phyloP scores from a whole-genome alignment of 2,888 invertebrate genomes.

The Unio pictorum region DNA sequence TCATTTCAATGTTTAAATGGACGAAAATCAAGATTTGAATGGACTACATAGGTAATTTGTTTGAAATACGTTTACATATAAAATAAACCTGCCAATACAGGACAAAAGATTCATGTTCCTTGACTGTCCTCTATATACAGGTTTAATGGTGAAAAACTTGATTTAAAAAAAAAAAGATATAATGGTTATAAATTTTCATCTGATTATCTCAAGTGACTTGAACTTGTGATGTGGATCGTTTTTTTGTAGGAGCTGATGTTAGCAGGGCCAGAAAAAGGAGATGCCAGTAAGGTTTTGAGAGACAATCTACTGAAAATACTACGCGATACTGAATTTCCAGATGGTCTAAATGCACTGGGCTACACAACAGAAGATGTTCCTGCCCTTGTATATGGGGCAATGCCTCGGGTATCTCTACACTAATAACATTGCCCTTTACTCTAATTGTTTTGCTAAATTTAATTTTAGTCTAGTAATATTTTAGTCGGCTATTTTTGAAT shows the following conservation, averaged over 20 bases:
- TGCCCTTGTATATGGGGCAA: conserved; percentile 83
- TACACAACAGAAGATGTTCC: conserved; percentile 83
- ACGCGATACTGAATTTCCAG: conserved; percentile 85
- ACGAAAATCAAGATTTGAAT: too few relatives aligned
- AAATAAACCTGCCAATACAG: too few relatives aligned
- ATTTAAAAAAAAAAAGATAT: too few relatives aligned
- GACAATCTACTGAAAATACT: conserved; percentile 85
- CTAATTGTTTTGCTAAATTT: neutral
- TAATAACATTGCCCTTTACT: neutral
- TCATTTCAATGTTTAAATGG: too few relatives aligned
- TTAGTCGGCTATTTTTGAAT: neutral
- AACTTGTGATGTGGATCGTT: neutral
- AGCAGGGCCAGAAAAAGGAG: conserved; percentile 77
- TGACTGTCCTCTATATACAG: too few relatives aligned
- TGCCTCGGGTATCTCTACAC: conserved; percentile 80
- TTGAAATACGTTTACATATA: too few relatives aligned
- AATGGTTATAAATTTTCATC: too few relatives aligned
- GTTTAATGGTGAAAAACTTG: too few relatives aligned
- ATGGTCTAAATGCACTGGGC: conserved; percentile 85
- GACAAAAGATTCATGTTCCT: too few relatives aligned
- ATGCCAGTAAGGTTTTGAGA: conserved; percentile 80
- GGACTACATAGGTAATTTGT: too few relatives aligned
- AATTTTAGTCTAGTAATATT: neutral
- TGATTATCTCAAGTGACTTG: too few relatives aligned
- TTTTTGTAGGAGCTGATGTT: conserved; percentile 75